Conservation (phyloP, 2,888 invertebrate genomes). For the Temnothorax rugatulus region DNA sequence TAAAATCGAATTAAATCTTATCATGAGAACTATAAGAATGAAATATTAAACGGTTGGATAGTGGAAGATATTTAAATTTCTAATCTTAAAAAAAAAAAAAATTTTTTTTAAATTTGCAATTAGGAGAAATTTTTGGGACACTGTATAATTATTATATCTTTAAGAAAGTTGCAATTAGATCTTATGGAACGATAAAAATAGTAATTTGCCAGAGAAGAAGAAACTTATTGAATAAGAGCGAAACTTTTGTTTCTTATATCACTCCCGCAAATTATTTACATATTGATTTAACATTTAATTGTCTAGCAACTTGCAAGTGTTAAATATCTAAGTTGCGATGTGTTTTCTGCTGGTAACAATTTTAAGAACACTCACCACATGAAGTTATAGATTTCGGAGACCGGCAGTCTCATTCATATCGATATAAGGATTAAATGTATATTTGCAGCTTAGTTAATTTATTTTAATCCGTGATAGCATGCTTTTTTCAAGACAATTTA, state of each 20-base stretch:
- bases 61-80: not conserved
- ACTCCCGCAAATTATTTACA: not conserved
- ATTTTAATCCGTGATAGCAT: not conserved
- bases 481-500: not conserved
- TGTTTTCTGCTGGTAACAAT: not conserved
- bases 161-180: not conserved
- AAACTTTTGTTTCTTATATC: not conserved
- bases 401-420: constrained; percentile 92
- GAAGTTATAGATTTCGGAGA: constrained; percentile 99
- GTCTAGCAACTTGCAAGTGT: not conserved
- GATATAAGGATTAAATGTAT: constrained; percentile 18
- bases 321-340: not conserved
- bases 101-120: too few species aligned
- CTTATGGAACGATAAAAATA: not conserved
- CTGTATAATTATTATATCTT: not conserved
- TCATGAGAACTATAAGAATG: not conserved
- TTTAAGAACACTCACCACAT: constrained; percentile 93
- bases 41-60: not conserved
- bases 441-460: not conserved
- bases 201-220: not conserved
- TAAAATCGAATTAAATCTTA: not conserved
- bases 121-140: not conserved
- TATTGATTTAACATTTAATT: not conserved
- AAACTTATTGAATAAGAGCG: not conserved
- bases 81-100: not conserved